A percentile compares a stretch with the other conserved stretches of the same genome.
Conservation (phyloP, 2,797 vertebrate species). For the Erpetoichthys calabaricus region DNA sequence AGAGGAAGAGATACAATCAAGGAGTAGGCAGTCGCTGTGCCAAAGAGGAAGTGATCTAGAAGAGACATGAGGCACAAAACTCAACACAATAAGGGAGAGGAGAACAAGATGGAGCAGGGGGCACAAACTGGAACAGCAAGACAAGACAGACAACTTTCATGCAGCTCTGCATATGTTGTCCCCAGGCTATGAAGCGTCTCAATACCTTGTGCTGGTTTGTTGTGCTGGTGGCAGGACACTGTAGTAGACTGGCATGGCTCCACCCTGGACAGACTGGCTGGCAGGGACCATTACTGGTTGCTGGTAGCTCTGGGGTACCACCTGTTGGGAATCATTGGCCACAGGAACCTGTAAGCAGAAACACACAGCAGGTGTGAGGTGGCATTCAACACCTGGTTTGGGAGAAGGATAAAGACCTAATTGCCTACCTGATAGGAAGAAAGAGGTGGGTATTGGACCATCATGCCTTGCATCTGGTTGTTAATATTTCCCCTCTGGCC, state of each 20-base stretch:
- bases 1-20: slow-evolving; percentile 12
- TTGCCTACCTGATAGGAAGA: slow-evolving; percentile 84
- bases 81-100: too few relatives aligned
- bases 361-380: slow-evolving; percentile 8
- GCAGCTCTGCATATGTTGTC: background rate
- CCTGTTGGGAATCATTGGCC: slow-evolving; percentile 76
- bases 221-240: slow-evolving; percentile 84
- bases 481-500: slow-evolving; percentile 71
- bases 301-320: slow-evolving; percentile 91
- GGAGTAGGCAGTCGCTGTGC: slow-evolving; percentile 11
- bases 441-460: slow-evolving; percentile 94
- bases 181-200: slow-evolving; percentile 9
- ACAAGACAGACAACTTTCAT: background rate
- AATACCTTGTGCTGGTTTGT: slow-evolving; percentile 86
- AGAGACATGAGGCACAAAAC: too few relatives aligned
- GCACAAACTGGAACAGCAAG: background rate
- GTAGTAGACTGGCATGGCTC: slow-evolving; percentile 81
- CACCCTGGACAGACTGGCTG: slow-evolving; percentile 87
- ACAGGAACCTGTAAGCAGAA: slow-evolving; percentile 66
- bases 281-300: slow-evolving; percentile 86
- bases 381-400: background rate
- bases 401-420: background rate
- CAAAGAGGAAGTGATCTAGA: too few relatives aligned
- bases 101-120: background rate
- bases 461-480: slow-evolving; percentile 85